phyloP scores from a whole-genome alignment of 1,140 invertebrate genomes.

The Pinna nobilis region DNA sequence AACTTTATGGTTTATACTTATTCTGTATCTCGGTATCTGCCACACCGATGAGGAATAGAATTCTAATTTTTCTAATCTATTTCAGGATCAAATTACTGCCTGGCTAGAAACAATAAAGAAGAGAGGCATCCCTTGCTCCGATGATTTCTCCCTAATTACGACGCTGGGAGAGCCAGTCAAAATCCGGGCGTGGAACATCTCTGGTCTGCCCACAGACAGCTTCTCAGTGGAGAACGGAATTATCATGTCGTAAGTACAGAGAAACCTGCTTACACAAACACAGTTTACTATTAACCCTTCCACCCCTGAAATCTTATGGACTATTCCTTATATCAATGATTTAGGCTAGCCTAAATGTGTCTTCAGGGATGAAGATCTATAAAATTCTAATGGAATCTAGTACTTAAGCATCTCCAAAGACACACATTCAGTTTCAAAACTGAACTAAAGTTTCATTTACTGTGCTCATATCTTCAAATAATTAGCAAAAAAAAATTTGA shows the following conservation, averaged over 20 bases:
- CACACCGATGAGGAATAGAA: too few species aligned
- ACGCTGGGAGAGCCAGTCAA: slow-evolving; percentile 74
- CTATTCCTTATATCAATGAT: too few species aligned
- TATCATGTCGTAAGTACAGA: slow-evolving; percentile 63
- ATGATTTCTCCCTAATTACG: slow-evolving; percentile 70
- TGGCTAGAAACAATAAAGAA: slow-evolving; percentile 70
- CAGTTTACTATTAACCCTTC: neutral
- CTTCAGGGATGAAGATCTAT: neutral
- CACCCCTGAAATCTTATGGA: too few species aligned
- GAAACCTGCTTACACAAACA: too few species aligned
- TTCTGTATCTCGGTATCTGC: too few species aligned
- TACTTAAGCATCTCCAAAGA: too few species aligned
- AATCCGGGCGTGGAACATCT: slow-evolving; percentile 75
- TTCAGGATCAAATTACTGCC: slow-evolving; percentile 68
- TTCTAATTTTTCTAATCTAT: slow-evolving; percentile 6
- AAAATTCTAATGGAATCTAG: neutral
- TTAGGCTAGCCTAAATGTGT: too few species aligned
- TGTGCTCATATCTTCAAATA: neutral
- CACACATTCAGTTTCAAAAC: too few species aligned
- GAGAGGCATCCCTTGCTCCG: slow-evolving; percentile 70
- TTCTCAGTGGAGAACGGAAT: slow-evolving; percentile 75
- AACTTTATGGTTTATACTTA: too few species aligned
- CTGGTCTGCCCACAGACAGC: slow-evolving; percentile 73
- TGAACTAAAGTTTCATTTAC: too few species aligned
- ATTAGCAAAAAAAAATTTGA: neutral